Conservation (phyloP, 2,797 vertebrate species). For the Danio choprae region DNA sequence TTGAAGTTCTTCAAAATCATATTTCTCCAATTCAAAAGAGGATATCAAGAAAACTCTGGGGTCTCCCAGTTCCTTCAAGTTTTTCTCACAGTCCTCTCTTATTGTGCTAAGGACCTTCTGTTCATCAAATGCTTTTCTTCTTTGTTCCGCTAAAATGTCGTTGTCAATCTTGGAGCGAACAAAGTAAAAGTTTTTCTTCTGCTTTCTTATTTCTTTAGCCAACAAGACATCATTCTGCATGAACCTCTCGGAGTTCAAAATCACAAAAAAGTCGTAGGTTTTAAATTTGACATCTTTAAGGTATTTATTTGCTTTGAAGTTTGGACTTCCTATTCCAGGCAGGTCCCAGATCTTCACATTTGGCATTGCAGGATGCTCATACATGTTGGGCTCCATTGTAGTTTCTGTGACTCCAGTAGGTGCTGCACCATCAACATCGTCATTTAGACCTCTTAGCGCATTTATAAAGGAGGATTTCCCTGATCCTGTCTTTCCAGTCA, state of each 20-base stretch:
- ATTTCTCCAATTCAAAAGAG: slow-evolving; percentile 40
- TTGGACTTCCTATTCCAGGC: slow-evolving; percentile 59
- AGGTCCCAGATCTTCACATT: slow-evolving; percentile 59
- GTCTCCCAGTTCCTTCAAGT: slow-evolving; percentile 31
- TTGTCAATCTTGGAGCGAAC: slow-evolving; percentile 58
- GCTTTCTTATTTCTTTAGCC: slow-evolving; percentile 50
- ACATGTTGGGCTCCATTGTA: slow-evolving; percentile 30
- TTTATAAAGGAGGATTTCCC: slow-evolving; percentile 62
- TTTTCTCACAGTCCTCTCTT: slow-evolving; percentile 37
- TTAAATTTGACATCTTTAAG: slow-evolving; percentile 49
- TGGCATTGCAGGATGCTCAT: slow-evolving; percentile 50
- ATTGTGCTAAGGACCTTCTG: slow-evolving; percentile 40
- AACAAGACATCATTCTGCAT: slow-evolving; percentile 49
- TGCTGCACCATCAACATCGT: slow-evolving; percentile 42
- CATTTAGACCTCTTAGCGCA: slow-evolving; percentile 40
- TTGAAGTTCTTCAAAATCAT: slow-evolving; percentile 45
- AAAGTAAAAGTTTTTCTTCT: slow-evolving; percentile 58
- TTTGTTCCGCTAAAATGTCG: slow-evolving; percentile 49
- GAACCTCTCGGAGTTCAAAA: slow-evolving; percentile 49
- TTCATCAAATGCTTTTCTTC: slow-evolving; percentile 58
- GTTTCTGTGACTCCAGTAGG: slow-evolving; percentile 54
- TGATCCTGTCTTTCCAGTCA: slow-evolving; percentile 47
- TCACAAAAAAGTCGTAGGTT: slow-evolving; percentile 59
- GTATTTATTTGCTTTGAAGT: slow-evolving; percentile 57
- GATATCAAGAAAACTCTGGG: slow-evolving; percentile 59